Evolutionary conservation across 2,888 invertebrate genomes (phyloP).

Genomic region (Brachynemurus nebulosus): DNA sequence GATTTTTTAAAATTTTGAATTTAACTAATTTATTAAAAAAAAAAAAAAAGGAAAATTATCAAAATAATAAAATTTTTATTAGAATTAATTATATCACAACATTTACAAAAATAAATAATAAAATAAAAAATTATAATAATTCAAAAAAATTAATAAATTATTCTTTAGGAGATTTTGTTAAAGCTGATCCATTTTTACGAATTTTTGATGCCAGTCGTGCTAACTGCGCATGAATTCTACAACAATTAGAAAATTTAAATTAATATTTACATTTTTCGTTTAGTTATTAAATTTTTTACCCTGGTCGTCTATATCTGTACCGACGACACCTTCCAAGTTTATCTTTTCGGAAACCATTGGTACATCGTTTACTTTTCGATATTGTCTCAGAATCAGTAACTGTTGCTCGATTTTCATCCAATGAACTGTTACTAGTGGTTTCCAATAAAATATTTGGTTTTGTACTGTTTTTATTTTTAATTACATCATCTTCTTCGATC

Average conservation of each 20-base stretch:
- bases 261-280: neutral
- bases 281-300: neutral
- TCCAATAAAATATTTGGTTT: neutral
- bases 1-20: too few relatives aligned
- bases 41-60: too few relatives aligned
- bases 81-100: too few relatives aligned
- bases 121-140: too few relatives aligned
- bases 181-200: neutral
- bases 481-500: neutral
- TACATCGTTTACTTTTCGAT: conserved; percentile 21
- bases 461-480: neutral
- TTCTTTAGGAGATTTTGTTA: too few relatives aligned
- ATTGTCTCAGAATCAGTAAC: neutral
- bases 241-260: neutral
- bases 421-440: neutral
- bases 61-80: too few relatives aligned
- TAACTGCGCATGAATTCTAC: neutral
- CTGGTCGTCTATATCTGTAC: conserved; percentile 25
- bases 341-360: conserved; percentile 27
- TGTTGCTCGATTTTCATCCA: neutral
- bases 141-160: too few relatives aligned
- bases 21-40: too few relatives aligned
- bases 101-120: too few relatives aligned
- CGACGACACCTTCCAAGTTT: conserved; percentile 30
- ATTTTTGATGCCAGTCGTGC: neutral